A percentile compares a stretch with the other conserved stretches of the same genome.
phyloP scores from a whole-genome alignment of 2,888 invertebrate genomes.

The Parthenolecanium corni region DNA sequence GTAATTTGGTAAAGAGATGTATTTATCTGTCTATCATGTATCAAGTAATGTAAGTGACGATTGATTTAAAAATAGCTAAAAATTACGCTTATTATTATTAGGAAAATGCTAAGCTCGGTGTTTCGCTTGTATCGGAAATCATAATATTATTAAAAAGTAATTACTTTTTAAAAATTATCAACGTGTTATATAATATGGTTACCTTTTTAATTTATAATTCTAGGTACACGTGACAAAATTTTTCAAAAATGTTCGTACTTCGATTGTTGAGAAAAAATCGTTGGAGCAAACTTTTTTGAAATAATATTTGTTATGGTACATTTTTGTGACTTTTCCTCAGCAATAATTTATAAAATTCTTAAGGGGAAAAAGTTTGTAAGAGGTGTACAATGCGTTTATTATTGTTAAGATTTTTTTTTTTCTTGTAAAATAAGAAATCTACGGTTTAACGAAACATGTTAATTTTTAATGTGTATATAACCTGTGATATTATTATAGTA shows the following conservation, averaged over 20 bases:
- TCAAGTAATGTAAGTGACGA: background rate
- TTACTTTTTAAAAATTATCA: background rate
- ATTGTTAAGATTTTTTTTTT: background rate
- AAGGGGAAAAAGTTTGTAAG: too few relatives aligned
- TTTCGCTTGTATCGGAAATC: background rate
- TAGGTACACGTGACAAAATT: background rate
- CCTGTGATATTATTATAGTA: constrained; percentile 20
- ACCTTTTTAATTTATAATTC: background rate
- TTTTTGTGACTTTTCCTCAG: background rate
- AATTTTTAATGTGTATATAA: constrained; percentile 18
- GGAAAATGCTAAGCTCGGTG: background rate
- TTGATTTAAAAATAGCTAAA: constrained; percentile 2
- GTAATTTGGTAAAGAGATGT: background rate
- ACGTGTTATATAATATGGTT: background rate
- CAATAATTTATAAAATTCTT: background rate
- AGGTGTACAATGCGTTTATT: background rate
- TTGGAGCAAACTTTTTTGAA: too few relatives aligned
- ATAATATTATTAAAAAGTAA: background rate
- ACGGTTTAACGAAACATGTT: background rate
- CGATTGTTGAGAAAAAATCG: too few relatives aligned
- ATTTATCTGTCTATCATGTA: background rate
- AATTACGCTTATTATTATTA: constrained; percentile 17
- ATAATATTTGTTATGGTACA: too few relatives aligned
- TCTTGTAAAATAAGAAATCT: constrained; percentile 2
- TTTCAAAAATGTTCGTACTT: too few relatives aligned